A percentile compares a stretch with the other conserved stretches of the same genome.
phyloP scores from a whole-genome alignment of 2,888 invertebrate species.

The Epistrophe eligans region DNA sequence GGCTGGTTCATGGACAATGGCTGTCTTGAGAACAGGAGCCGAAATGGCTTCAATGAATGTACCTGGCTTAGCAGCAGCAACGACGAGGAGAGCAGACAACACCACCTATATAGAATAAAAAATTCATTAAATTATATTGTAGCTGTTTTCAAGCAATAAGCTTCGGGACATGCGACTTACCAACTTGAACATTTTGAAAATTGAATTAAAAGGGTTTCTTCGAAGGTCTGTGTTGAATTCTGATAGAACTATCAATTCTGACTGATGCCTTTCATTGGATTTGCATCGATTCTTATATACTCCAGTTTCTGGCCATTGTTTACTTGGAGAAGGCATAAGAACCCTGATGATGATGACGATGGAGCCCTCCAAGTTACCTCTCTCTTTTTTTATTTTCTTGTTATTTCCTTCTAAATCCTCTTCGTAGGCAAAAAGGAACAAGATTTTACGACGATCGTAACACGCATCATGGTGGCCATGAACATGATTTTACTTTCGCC shows the following conservation, averaged over 20 bases:
- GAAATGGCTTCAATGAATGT: constrained; percentile 59
- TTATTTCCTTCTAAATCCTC: constrained; percentile 37
- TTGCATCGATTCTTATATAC: constrained; percentile 76
- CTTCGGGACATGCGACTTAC: constrained; percentile 77
- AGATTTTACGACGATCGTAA: constrained; percentile 35
- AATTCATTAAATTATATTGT: background rate
- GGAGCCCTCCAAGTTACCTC: constrained; percentile 12
- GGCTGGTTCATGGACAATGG: constrained; percentile 73
- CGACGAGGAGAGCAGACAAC: constrained; percentile 86
- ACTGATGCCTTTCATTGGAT: constrained; percentile 76
- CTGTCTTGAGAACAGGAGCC: constrained; percentile 60
- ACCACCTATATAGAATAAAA: constrained; percentile 84
- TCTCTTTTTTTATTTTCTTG: constrained; percentile 14
- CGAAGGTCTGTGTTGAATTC: constrained; percentile 77
- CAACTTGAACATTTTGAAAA: constrained; percentile 80
- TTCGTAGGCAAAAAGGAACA: constrained; percentile 41
- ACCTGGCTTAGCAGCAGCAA: constrained; percentile 78
- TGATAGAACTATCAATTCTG: constrained; percentile 75
- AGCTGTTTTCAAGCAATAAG: no score
- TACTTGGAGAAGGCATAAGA: background rate
- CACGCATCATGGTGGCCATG: constrained; percentile 59
- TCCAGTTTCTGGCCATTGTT: constrained; percentile 39
- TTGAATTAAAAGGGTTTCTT: constrained; percentile 44
- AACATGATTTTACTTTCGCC: constrained; percentile 68
- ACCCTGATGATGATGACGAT: constrained; percentile 12